Evolutionary conservation across 2,797 vertebrate species (phyloP).

Genomic region (Chloroceryle amazona): DNA sequence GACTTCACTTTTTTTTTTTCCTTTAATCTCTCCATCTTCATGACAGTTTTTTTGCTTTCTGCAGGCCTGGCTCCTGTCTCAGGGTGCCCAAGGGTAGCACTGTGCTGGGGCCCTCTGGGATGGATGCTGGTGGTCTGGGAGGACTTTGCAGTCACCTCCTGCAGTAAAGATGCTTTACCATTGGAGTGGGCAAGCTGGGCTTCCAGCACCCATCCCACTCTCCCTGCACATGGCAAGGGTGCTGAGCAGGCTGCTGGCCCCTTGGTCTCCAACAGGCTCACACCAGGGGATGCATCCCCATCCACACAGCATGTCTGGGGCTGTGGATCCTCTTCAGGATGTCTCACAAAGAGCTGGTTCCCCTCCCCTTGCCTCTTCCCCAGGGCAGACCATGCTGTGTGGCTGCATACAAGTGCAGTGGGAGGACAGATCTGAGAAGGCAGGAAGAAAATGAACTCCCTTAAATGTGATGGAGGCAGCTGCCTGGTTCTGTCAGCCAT

Average conservation of each 20-base stretch:
- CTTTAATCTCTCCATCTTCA: neutral
- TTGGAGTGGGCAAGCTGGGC: fast-evolving
- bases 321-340: neutral
- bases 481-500: slow-evolving; percentile 39
- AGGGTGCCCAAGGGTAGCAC: neutral
- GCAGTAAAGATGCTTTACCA: neutral
- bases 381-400: neutral
- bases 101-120: neutral
- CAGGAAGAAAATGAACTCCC: slow-evolving; percentile 66
- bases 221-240: fast-evolving
- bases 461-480: slow-evolving; percentile 43
- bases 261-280: neutral
- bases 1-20: neutral
- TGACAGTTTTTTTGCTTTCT: neutral
- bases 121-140: neutral
- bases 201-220: neutral
- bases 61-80: neutral
- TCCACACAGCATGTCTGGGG: neutral
- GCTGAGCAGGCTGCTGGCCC: neutral
- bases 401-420: neutral
- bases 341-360: neutral
- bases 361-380: neutral
- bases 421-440: slow-evolving; percentile 68
- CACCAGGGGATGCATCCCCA: neutral
- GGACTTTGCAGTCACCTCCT: neutral